Percentiles rank a stretch among this genome's conserved stretches.
phyloP scores from a whole-genome alignment of 2,888 invertebrate genomes.

The Ennomos fuscantarius region DNA sequence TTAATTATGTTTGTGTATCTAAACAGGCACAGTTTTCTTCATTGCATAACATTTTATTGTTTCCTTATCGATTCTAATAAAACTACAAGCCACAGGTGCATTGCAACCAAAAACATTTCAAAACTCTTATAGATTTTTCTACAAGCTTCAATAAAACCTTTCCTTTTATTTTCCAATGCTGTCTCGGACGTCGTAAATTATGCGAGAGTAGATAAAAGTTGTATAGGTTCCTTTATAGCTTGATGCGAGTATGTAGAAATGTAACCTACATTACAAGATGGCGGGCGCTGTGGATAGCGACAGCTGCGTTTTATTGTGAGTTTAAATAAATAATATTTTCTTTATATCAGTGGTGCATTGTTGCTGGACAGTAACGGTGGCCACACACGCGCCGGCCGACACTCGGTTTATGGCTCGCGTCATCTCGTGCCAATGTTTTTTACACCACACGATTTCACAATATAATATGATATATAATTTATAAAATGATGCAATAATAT shows the following conservation, averaged over 20 bases:
- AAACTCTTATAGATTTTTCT: constrained; percentile 24
- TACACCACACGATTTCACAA: constrained; percentile 57
- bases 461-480: too few species aligned
- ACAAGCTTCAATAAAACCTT: constrained; percentile 42
- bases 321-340: constrained; percentile 84
- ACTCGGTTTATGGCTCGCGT: constrained; percentile 61
- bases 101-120: constrained; percentile 23
- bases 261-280: constrained; percentile 63
- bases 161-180: constrained; percentile 46
- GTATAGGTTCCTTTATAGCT: constrained; percentile 52
- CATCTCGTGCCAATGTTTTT: constrained; percentile 50
- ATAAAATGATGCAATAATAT: too few species aligned
- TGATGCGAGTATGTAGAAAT: constrained; percentile 24
- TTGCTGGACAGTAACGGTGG: constrained; percentile 75
- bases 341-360: constrained; percentile 83
- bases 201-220: constrained; percentile 58
- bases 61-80: constrained; percentile 2
- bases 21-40: too few species aligned
- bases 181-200: constrained; percentile 54
- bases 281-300: constrained; percentile 64
- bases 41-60: too few species aligned
- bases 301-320: constrained; percentile 73
- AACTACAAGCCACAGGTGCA: constrained; percentile 17
- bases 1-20: constrained; percentile 57
- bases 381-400: constrained; percentile 75